Conservation (phyloP, 1,140 invertebrate species). For the Drosophila carrolli region DNA sequence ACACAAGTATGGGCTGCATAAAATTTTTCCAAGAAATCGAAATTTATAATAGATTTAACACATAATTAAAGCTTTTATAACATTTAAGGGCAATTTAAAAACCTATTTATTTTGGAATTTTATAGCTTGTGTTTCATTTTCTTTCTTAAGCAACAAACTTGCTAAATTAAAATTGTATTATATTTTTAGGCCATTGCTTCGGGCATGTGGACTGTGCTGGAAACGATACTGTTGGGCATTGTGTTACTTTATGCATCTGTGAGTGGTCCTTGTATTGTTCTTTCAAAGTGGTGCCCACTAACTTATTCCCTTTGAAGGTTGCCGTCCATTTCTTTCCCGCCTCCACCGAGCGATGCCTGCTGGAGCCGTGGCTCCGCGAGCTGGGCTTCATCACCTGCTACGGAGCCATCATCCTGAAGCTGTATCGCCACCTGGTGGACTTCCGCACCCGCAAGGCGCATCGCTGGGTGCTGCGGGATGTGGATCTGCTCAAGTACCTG, state of each 20-base stretch:
- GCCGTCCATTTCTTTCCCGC: slow-evolving; percentile 92
- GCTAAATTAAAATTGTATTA: background rate
- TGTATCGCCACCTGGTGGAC: slow-evolving; percentile 93
- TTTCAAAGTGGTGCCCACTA: background rate
- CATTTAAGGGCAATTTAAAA: no score
- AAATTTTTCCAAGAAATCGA: no score
- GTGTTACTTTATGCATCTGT: slow-evolving; percentile 94
- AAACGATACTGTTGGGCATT: slow-evolving; percentile 93
- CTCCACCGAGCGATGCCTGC: slow-evolving; percentile 90
- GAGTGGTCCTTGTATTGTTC: slow-evolving; percentile 83
- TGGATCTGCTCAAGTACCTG: slow-evolving; percentile 92
- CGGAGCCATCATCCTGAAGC: slow-evolving; percentile 94
- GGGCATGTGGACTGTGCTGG: slow-evolving; percentile 95
- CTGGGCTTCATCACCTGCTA: slow-evolving; percentile 96
- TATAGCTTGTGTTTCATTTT: no score
- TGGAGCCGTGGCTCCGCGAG: slow-evolving; percentile 95
- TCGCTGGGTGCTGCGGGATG: slow-evolving; percentile 93
- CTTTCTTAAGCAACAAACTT: no score
- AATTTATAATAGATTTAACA: no score
- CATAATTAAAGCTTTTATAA: no score
- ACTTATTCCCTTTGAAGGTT: slow-evolving; percentile 86
- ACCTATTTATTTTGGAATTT: no score
- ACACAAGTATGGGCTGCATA: no score
- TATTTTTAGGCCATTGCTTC: slow-evolving; percentile 89
- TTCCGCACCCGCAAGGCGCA: slow-evolving; percentile 95